phyloP scores from a whole-genome alignment of 53 echinoderm and acorn worm genomes.

The Arbacia lixula region DNA sequence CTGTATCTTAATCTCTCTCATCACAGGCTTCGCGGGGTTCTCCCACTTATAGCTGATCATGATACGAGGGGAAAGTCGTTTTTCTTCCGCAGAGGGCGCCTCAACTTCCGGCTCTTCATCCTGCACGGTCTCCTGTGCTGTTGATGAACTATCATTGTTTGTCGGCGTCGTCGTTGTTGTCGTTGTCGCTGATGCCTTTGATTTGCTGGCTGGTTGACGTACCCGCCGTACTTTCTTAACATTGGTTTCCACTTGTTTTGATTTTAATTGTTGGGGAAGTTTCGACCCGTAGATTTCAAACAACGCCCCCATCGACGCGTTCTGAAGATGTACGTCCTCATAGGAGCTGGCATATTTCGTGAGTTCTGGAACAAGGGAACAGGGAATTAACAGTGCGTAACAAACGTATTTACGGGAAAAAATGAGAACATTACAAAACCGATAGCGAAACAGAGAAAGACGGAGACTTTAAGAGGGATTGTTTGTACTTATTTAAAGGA shows the following conservation, averaged over 20 bases:
- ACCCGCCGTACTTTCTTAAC: no score
- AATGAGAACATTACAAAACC: no score
- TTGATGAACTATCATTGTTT: neutral
- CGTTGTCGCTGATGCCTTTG: no score
- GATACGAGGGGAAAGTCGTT: neutral
- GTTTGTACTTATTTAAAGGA: no score
- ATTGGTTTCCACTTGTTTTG: no score
- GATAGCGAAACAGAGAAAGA: no score
- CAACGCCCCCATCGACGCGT: conserved; percentile 27
- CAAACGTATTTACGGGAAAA: no score
- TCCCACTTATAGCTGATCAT: conserved; percentile 47
- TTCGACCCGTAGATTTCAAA: conserved; percentile 37
- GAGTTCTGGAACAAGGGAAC: no score
- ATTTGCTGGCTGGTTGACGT: no score
- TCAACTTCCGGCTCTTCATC: neutral
- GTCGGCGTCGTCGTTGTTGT: neutral
- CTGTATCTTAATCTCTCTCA: conserved; percentile 23
- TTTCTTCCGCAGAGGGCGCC: neutral
- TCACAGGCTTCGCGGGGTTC: conserved; percentile 20
- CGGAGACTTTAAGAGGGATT: no score
- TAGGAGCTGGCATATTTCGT: no score
- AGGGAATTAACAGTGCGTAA: no score
- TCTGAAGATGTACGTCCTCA: neutral
- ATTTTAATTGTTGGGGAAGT: conserved; percentile 27
- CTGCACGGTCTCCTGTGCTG: neutral